Evolutionary conservation across 1,140 invertebrate species (phyloP), one percentile per base, ranked within the genome.

Genomic region (Drosophila simulans): DNA sequence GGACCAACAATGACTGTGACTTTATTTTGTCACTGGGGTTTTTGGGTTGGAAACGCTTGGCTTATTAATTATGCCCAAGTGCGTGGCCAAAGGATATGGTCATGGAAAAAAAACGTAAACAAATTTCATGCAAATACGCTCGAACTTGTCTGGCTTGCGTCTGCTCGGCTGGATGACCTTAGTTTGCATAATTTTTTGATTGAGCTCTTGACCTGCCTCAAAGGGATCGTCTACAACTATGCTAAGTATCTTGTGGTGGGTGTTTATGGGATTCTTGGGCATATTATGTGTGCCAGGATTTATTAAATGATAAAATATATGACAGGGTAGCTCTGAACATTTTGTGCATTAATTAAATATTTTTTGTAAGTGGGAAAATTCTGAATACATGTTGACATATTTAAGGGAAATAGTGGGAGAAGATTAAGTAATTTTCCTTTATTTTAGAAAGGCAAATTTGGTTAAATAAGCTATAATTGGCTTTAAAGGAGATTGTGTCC

Each of bases 51-150:
- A 35, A 69, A 35, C 54, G 43, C 55, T 51, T 58, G 80, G 80
- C 85, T 80, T 89, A 90, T 89, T 89, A 89, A 89, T 89, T 89
- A 89, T 89, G 84, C 84, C 85, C 84, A 89, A 89, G 80, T 89
- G 84, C 78, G 84, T 89, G 83, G 83, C 83, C 77, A 84, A 84
- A 88, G 83, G 84, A 88, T 72, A 58, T 66, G 60, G 51, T 58
- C 63, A 58, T 20, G 60, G 48, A 43, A 49, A 77, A 69, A 74
- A 79, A 80, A 64, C 68, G 76, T 80, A 77, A 89, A 84, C 73
- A 89, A 89, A 84, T 56, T 65, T 69, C 77, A 85, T 90, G 80
- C 80, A 89, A 88, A 88, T 88, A 74, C 64, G 71, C 46, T 72
- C 86, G 69, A 80, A 63, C 60, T 37, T 62, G 68, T 56, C 42